phyloP scores from a whole-genome alignment of 2,888 invertebrate species.

The Eupithecia subumbrata region DNA sequence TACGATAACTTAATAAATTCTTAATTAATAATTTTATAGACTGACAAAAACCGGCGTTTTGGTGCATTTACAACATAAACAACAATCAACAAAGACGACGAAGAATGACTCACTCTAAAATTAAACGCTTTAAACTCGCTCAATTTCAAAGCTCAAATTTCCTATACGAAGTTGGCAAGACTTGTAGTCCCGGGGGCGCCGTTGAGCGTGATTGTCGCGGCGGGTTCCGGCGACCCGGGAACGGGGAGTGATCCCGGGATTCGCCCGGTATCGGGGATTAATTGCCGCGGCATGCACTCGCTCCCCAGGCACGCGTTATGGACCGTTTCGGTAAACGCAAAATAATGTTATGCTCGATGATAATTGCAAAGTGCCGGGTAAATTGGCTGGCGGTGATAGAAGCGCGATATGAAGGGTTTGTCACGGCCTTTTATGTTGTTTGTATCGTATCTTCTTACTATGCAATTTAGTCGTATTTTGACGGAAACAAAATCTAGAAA shows the following conservation, averaged over 20 bases:
- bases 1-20: background rate
- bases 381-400: conserved; percentile 31
- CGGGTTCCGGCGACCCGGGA: conserved; percentile 51
- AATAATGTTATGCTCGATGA: conserved; percentile 75
- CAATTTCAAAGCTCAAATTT: conserved; percentile 32
- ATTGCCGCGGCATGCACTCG: conserved; percentile 75
- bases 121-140: conserved; percentile 23
- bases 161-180: conserved; percentile 64
- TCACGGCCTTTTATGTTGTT: background rate
- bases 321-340: conserved; percentile 71
- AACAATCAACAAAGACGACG: background rate
- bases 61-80: background rate
- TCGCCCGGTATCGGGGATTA: conserved; percentile 63
- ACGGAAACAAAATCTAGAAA: background rate
- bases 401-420: conserved; percentile 8
- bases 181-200: conserved; percentile 77
- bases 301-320: conserved; percentile 78
- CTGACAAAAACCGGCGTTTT: background rate
- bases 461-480: background rate
- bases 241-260: conserved; percentile 39
- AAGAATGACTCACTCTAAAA: conserved; percentile 17
- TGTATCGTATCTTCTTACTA: background rate
- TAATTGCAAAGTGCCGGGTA: conserved; percentile 59
- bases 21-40: background rate
- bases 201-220: conserved; percentile 79